Evolutionary conservation across 2,113 vertebrate genomes (phyloP), one percentile per base, ranked within the genome.

Genomic region (Mustela lutreola): DNA sequence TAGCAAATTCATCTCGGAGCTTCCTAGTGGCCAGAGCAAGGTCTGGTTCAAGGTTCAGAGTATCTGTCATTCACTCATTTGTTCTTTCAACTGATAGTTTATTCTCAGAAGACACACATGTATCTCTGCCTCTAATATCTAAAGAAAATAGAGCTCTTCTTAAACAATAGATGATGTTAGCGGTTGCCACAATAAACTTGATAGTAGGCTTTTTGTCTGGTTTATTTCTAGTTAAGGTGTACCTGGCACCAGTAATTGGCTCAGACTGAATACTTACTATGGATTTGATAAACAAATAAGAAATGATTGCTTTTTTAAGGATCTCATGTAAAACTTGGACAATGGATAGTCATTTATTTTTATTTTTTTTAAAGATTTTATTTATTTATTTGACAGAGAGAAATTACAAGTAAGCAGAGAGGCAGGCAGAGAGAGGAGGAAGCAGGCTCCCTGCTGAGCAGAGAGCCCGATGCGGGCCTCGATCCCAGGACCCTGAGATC

Each of bases 21-120:
- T 87, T 93, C 56, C 62, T 39, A 28, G 33, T 96, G 63, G 70
- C 53, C 63, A 79, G 53, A 94, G 45, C 60, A 94, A 89, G 33
- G 15, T n/a, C 79, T 84, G 16, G 53, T 89, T 48, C 62, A 65
- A 88, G 67, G 22, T 78, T 78, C 48, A 92, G 42, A 80, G 24
- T 73, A 31, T 60, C 58, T 48, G 11, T 89, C 53, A 84, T 91
- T 82, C 33, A 36, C 67, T 60, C 18, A 60, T 84, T 36, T 83
- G 48, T 89, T 97, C 71, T 95, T 89, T 85, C 84, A 85, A 8
- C 33, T 94, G 36, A 42, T 80, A 80, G 42, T 89, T 91, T 92
- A 58, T 97, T 70, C 5, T 76, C 79, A 58, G 58, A 95, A 91
- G 45, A 53, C 28, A 45, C 19, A 63, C 26, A 19, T 56, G 24